Evolutionary conservation across 2,797 vertebrate genomes (phyloP).

Genomic region (Leptoclinus maculatus): DNA sequence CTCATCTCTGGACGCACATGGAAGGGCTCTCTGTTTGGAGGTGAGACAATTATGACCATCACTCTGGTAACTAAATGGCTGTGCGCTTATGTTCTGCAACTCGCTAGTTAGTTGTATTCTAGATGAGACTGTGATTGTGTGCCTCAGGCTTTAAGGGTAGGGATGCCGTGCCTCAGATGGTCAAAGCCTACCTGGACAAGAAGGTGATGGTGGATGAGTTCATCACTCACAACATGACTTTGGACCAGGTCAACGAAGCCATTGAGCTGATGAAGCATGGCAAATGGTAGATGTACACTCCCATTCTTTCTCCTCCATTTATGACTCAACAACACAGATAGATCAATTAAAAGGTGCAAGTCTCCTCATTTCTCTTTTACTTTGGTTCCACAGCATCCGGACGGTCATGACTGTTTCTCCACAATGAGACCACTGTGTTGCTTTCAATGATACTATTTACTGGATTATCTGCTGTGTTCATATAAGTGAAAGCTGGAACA

Average conservation of each 20-base stretch:
- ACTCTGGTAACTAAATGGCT: background rate
- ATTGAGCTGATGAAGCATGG: constrained; percentile 88
- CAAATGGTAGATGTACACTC: constrained; percentile 80
- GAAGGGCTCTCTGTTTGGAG: no score
- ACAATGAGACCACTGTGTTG: constrained; percentile 28
- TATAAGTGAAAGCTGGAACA: no score
- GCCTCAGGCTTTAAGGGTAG: constrained; percentile 86
- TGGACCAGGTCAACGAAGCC: constrained; percentile 87
- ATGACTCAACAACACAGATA: background rate
- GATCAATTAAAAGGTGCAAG: background rate
- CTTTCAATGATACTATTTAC: background rate
- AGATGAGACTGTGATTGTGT: background rate
- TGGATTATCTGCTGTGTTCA: no score
- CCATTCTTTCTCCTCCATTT: background rate
- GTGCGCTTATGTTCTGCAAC: rapidly evolving
- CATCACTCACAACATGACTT: constrained; percentile 88
- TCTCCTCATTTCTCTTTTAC: background rate
- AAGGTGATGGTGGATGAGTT: constrained; percentile 91
- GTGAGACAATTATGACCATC: background rate
- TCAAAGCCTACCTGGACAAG: constrained; percentile 87
- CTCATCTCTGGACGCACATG: no score
- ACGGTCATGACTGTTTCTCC: constrained; percentile 74
- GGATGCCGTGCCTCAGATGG: constrained; percentile 86
- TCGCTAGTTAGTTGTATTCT: background rate
- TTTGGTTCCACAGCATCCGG: constrained; percentile 82